phyloP scores from a whole-genome alignment of 2,113 vertebrate species.

The Lamprologus tigripictilis region DNA sequence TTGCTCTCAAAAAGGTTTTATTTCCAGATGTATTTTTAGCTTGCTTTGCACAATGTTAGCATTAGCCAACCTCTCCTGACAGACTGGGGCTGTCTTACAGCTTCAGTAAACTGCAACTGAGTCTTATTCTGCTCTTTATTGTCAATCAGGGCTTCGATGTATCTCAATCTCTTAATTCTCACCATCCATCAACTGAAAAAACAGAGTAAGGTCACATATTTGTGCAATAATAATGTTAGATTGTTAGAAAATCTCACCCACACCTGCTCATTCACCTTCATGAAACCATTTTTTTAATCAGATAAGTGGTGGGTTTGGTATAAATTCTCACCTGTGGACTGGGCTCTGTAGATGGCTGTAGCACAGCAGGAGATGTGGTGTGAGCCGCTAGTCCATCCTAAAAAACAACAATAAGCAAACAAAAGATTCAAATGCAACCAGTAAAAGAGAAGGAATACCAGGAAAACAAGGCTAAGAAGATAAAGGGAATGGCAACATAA shows the following conservation, averaged over 20 bases:
- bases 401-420: not conserved
- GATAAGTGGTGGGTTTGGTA: not conserved
- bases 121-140: not conserved
- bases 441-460: not conserved
- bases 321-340: conserved; percentile 80
- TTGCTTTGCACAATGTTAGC: not conserved
- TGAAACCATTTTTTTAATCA: not conserved
- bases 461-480: not conserved
- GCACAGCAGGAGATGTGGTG: conserved; percentile 78
- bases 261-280: not conserved
- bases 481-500: not conserved
- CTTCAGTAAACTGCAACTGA: not conserved
- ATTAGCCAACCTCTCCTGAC: not conserved
- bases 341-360: conserved; percentile 88
- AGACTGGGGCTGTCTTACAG: not conserved
- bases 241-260: not conserved
- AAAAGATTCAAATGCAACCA: not conserved
- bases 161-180: not conserved
- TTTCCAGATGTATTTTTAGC: not conserved
- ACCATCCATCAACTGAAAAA: not conserved
- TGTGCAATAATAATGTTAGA: not conserved
- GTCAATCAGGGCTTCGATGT: not conserved
- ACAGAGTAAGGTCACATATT: not conserved
- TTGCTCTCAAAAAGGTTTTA: not conserved
- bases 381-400: conserved; percentile 69